Conservation (phyloP, 2,888 invertebrate species). For the Leucophenga montana region DNA sequence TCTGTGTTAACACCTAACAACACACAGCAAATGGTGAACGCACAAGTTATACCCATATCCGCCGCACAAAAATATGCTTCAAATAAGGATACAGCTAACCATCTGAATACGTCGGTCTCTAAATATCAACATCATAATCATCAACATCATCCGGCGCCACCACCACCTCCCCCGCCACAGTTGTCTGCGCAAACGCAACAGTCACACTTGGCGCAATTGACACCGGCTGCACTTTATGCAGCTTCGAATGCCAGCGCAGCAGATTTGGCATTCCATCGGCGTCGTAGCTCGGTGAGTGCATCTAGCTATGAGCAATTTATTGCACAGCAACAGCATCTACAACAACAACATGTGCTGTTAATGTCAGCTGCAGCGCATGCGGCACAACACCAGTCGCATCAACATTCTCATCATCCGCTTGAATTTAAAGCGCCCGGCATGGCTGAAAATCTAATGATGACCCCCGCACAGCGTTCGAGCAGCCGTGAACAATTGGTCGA, state of each 20-base stretch:
- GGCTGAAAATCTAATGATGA: constrained; percentile 54
- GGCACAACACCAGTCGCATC: constrained; percentile 42
- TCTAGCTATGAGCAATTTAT: constrained; percentile 66
- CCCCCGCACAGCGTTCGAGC: constrained; percentile 58
- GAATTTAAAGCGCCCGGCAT: constrained; percentile 68
- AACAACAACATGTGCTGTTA: constrained; percentile 58
- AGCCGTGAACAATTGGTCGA: constrained; percentile 64
- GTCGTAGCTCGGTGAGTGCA: constrained; percentile 65
- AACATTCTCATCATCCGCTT: constrained; percentile 48
- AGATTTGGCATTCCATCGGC: constrained; percentile 62
- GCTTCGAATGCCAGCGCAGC: constrained; percentile 39
- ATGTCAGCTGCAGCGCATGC: constrained; percentile 51
- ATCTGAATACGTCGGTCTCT: constrained; percentile 31
- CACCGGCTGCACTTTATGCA: constrained; percentile 45
- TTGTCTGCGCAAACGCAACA: constrained; percentile 26
- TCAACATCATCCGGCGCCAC: constrained; percentile 42
- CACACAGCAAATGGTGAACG: constrained; percentile 13
- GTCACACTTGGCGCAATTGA: constrained; percentile 39
- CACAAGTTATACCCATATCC: constrained; percentile 28
- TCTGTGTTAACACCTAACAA: constrained; percentile 17
- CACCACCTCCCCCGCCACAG: constrained; percentile 46
- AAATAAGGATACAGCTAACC: constrained; percentile 26
- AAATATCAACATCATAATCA: constrained; percentile 40
- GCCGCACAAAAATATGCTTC: constrained; percentile 50
- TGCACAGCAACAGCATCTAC: constrained; percentile 64